Evolutionary conservation across 2,113 vertebrate genomes (phyloP).

Genomic region (Cynocephalus volans): DNA sequence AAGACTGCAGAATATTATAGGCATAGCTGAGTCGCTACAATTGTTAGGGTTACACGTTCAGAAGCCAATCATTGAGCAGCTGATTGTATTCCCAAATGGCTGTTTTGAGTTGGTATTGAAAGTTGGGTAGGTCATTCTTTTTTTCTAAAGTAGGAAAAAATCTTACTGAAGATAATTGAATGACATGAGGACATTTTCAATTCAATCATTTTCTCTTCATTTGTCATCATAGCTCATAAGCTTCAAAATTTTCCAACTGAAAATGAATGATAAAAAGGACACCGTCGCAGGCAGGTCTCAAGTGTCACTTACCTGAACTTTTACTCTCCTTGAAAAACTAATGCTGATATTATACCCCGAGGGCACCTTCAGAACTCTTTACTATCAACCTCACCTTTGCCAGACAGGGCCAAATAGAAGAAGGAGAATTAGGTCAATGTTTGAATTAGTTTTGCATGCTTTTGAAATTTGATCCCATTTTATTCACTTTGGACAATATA

Average conservation of each 20-base stretch:
- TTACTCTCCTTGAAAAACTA: neutral
- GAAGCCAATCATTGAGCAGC: neutral
- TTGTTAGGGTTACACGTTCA: neutral
- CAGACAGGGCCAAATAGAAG: constrained; percentile 29
- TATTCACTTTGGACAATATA: neutral
- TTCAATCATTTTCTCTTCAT: constrained; percentile 46
- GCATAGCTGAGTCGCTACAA: neutral
- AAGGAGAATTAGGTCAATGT: constrained; percentile 52
- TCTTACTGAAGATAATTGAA: neutral
- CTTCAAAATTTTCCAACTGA: constrained; percentile 40
- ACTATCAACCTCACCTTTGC: constrained; percentile 34
- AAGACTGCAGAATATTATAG: neutral
- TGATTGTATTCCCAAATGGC: neutral
- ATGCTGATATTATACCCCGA: neutral
- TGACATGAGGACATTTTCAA: constrained; percentile 8
- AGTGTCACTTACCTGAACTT: constrained; percentile 46
- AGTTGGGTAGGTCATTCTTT: neutral
- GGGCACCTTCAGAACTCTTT: neutral
- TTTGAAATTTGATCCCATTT: constrained; percentile 65
- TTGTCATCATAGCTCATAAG: constrained; percentile 47
- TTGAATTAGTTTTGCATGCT: constrained; percentile 37
- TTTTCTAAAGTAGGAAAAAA: neutral
- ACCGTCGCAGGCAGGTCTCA: neutral
- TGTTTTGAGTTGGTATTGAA: neutral
- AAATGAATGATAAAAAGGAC: constrained; percentile 22